These are phyloP conservation scores for Carcinoscorpius rotundicauda DNA, from an alignment of 1,140 invertebrate genomes.

Conservation along the genomic window DNA sequence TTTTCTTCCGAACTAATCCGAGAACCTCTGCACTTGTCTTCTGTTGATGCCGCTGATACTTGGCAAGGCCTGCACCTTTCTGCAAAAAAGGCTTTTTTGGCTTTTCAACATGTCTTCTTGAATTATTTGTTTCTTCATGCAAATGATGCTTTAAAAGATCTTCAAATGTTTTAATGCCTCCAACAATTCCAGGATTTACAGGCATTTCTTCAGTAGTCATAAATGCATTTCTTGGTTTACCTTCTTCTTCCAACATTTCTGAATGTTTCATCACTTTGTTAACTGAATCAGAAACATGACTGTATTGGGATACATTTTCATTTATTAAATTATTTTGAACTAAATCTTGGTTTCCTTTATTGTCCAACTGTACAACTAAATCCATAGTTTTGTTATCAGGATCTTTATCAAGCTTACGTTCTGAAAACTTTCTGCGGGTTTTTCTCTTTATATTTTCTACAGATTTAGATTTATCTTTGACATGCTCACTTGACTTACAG, in stretches of 20 bases:
- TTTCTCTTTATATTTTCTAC: neutral
- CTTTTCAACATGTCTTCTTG: neutral
- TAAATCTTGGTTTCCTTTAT: too few species aligned
- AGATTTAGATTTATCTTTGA: neutral
- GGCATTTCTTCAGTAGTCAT: conserved; percentile 3
- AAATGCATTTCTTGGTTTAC: conserved; percentile 5
- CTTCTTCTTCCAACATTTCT: neutral
- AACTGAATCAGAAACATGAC: too few species aligned
- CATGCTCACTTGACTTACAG: too few species aligned
- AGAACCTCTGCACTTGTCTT: too few species aligned
- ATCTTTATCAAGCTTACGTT: too few species aligned
- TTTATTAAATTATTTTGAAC: too few species aligned
- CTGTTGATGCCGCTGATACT: too few species aligned
- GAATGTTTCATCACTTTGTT: neutral
- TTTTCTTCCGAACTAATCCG: too few species aligned
- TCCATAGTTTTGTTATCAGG: too few species aligned
- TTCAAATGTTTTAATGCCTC: neutral
- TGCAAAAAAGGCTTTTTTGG: conserved; percentile 6
- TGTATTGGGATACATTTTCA: too few species aligned
- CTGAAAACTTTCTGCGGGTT: too few species aligned
- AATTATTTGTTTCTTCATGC: neutral
- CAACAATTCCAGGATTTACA: neutral
- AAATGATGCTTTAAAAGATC: neutral
- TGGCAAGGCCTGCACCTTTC: conserved; percentile 4
- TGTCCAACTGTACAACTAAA: too few species aligned